Base-by-base conservation (phyloP, 2,113 vertebrate species). In the Bos javanicus region DNA sequence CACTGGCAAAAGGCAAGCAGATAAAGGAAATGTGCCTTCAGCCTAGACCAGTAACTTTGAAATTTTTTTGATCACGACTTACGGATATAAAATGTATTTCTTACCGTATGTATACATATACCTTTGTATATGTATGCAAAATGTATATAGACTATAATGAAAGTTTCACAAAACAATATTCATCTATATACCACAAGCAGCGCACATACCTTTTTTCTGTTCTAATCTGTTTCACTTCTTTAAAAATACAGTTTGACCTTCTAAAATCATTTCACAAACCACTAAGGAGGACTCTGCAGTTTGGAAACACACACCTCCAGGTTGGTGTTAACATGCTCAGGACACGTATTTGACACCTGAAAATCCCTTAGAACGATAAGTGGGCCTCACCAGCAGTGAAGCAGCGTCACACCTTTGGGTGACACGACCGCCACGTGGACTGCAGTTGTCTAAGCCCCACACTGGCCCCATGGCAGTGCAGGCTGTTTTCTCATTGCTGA, bases 21-120 rank as follows among this genome's bases (percentile, higher is more conserved):
- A 7, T 50, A 93, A 64, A 92, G n/a, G 46, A 59, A 10, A 62
- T 83, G 50, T 93, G 23, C 17, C 82, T 50, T 87, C 87, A 16
- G 60, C 85, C 21, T 86, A 43, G n/a, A 13, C 89, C 62, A 90
- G 2, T 90, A 87, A 71, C 91, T 97, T 76, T 80, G 28, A 95
- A 85, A 46, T 33, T 36, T 46, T 90, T 94, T 92, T 59, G 15
- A 96, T 92, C 74, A 43, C 57, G 28, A 56, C 19, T 82, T 50
- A 39, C 12, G 83, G 54, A 76, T 76, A 43, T 56, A 78, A 93
- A 64, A 86, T 91, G 54, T 87, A 90, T 94, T 97, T 94, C 90
- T 36, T 86, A 48, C 15, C 92, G 15, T 87, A 60, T 80, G 7
- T 64, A 88, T 23, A 26, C 30, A 56, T 26, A 67, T 23, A 59